Base-by-base conservation (phyloP, 2,113 vertebrate genomes). In the Chamaetylas fuelleborni region DNA sequence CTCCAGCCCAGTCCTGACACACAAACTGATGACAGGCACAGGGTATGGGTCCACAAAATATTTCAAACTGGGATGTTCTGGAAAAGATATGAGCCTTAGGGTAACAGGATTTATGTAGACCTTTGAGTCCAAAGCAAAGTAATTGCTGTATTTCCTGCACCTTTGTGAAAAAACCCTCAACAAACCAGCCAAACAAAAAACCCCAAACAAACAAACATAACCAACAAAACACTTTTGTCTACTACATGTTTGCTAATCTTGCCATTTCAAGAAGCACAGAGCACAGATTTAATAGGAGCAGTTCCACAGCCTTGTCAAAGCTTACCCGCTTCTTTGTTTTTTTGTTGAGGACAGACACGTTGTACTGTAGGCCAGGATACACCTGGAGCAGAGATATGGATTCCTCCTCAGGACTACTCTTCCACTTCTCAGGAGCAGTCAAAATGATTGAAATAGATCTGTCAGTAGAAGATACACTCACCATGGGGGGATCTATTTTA, bases 391-490 rank as follows among this genome's bases (percentile, higher is more conserved):
- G 97, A 71, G 98, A 97, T 33, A 97, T 0, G 1, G 97, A 66
- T 81, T 80, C 69, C 48, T 89, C 97, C 64, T 93, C 92, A 73
- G 97, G 92, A 81, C 69, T 96, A 93, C 51, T 96, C 51, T 96
- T 98, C 98, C 98, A 98, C 67, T 98, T 98, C 96, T 98, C 98
- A 45, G 99, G 99, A 91, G 98, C 98, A 22, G 70, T 98, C 53
- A 99, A 86, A 81, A 76, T 40, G 72, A 99, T 82, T 51, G 96
- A 94, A 69, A 99, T 97, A 33, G 95, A 98, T 88, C 96, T 98
- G 36, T 97, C 97, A 13, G 97, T 92, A 54, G 97, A 64, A 40
- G 95, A 97, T 73, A 99, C 58, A 34, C 95, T 95, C 79, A 99
- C 76, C 26, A 87, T 33, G 6, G 99, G 99, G 40, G 98, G 98